A percentile compares a stretch with the other conserved stretches of the same genome.
Evolutionary conservation across 2,113 vertebrate genomes (phyloP).

Genomic region (Taxidea taxus): DNA sequence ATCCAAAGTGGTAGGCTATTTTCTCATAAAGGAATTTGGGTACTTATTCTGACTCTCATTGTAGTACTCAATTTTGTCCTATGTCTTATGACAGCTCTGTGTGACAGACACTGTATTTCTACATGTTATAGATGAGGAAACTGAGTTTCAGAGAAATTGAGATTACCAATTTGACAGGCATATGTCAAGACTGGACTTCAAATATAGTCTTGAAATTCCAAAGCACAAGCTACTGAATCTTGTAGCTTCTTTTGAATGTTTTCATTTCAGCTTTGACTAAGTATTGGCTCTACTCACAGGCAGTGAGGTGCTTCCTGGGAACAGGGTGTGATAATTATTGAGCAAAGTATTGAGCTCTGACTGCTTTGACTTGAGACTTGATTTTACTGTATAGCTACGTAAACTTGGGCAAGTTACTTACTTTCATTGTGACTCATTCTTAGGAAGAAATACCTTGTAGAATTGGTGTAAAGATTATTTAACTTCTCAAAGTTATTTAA

Average conservation of each 20-base stretch:
- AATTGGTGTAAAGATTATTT: not conserved
- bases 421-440: not conserved
- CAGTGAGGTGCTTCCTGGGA: not conserved
- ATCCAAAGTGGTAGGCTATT: not conserved
- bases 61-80: not conserved
- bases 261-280: not conserved
- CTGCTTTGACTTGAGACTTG: not conserved
- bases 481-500: not conserved
- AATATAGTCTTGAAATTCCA: not conserved
- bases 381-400: not conserved
- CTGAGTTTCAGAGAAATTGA: not conserved
- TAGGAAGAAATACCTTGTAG: not conserved
- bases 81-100: not conserved
- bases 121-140: not conserved
- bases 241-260: not conserved
- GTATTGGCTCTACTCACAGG: not conserved
- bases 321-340: not conserved
- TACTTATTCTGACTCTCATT: not conserved
- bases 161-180: not conserved
- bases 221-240: not conserved
- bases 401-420: not conserved
- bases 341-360: not conserved
- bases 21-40: not conserved
- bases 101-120: not conserved
- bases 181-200: not conserved